A percentile compares a stretch with the other conserved stretches of the same genome.
Evolutionary conservation across 1,140 invertebrate species (phyloP).

Genomic region (Conus betulinus): DNA sequence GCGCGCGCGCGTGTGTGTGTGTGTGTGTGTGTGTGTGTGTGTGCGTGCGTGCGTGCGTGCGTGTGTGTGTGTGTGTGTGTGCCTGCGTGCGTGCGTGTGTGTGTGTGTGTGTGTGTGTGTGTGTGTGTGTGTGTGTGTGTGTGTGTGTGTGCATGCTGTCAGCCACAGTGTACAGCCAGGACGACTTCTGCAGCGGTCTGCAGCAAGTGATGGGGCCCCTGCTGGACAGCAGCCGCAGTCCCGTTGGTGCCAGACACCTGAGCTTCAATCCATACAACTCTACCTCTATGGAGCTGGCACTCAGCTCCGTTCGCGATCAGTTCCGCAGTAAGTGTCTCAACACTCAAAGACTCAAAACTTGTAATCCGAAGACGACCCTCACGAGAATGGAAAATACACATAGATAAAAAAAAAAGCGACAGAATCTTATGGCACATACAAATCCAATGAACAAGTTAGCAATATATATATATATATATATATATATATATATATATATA

Average conservation of each 20-base stretch:
- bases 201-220: not conserved
- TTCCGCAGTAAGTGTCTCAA: not conserved
- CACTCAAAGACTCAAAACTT: no score
- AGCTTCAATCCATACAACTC: not conserved
- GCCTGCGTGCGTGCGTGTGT: no score
- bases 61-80: not conserved
- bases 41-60: not conserved
- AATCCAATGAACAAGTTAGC: not conserved
- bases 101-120: not conserved
- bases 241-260: not conserved
- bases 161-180: not conserved
- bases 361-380: no score
- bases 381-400: no score
- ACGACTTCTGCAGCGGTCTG: not conserved
- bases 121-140: not conserved
- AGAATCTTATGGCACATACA: not conserved
- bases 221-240: not conserved
- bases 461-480: not conserved
- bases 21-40: not conserved
- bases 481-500: not conserved
- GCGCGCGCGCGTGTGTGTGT: not conserved
- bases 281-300: not conserved
- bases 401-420: no score
- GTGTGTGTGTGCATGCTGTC: not conserved
- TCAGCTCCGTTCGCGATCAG: not conserved